Percentiles rank a stretch among this genome's conserved stretches.
phyloP scores from a whole-genome alignment of 2,888 invertebrate genomes.

The Tachystola acroxantha region DNA sequence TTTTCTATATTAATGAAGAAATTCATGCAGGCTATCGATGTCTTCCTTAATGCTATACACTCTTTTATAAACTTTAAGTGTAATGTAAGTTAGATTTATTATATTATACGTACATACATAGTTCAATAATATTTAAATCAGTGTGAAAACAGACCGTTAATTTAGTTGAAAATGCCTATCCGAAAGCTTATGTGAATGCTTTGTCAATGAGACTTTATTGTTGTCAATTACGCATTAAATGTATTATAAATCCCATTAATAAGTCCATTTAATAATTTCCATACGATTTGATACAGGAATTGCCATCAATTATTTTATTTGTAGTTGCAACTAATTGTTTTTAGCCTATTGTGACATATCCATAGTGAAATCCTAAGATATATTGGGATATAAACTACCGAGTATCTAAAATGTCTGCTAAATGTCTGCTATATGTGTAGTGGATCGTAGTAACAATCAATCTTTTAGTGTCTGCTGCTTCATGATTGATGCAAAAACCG shows the following conservation, averaged over 20 bases:
- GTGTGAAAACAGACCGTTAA: slow-evolving; percentile 5
- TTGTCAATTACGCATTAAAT: slow-evolving; percentile 4
- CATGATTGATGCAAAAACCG: neutral
- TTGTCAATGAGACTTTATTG: neutral
- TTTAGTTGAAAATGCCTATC: neutral
- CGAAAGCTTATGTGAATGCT: neutral
- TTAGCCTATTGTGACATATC: too few species aligned
- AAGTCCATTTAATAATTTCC: too few species aligned
- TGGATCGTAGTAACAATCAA: neutral
- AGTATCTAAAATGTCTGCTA: too few species aligned
- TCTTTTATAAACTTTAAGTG: slow-evolving; percentile 64
- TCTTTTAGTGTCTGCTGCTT: neutral
- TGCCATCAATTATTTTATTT: too few species aligned
- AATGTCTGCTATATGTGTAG: too few species aligned
- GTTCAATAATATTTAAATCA: slow-evolving; percentile 12
- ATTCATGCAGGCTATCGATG: slow-evolving; percentile 77
- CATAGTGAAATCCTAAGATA: too few species aligned
- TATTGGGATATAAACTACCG: too few species aligned
- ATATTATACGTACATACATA: slow-evolving; percentile 6
- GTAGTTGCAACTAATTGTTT: too few species aligned
- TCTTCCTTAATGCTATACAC: slow-evolving; percentile 77
- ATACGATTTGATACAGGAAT: too few species aligned
- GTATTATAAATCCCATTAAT: too few species aligned
- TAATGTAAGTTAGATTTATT: slow-evolving; percentile 54
- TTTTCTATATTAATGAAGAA: slow-evolving; percentile 60